phyloP scores from a whole-genome alignment of 2,113 vertebrate species.

The Cacatua alba region DNA sequence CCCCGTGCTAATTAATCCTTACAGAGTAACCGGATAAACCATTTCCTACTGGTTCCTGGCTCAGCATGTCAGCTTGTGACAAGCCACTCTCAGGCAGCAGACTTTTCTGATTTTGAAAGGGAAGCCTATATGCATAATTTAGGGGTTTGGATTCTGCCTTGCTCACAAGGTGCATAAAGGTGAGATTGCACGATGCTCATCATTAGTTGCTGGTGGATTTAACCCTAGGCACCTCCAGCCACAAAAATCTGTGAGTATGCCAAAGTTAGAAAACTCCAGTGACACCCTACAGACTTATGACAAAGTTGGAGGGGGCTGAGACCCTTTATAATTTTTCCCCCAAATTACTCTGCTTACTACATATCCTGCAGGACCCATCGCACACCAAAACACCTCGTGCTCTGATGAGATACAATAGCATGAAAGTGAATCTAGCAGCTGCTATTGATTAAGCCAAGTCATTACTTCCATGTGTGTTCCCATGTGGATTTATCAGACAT shows the following conservation, averaged over 20 bases:
- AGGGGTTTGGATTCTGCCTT: neutral
- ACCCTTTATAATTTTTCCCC: neutral
- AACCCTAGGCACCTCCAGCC: neutral
- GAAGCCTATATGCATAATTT: slow-evolving; percentile 19
- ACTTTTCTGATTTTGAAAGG: slow-evolving; percentile 21
- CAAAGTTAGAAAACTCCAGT: neutral
- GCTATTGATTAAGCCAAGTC: slow-evolving; percentile 57
- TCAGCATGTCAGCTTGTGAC: slow-evolving; percentile 13
- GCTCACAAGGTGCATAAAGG: neutral
- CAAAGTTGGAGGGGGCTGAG: neutral
- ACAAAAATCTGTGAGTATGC: neutral
- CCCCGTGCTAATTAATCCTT: neutral
- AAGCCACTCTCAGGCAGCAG: neutral
- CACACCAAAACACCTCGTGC: neutral
- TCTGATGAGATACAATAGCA: slow-evolving; percentile 11
- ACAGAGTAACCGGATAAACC: neutral
- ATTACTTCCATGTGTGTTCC: slow-evolving; percentile 35
- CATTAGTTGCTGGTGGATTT: neutral
- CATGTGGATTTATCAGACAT: slow-evolving; percentile 21
- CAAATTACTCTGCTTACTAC: neutral
- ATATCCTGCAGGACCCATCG: neutral
- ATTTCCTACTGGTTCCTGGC: slow-evolving; percentile 1
- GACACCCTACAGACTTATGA: neutral
- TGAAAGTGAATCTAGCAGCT: slow-evolving; percentile 43
- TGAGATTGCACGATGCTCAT: neutral